Evolutionary conservation across 1,140 invertebrate species (phyloP).

Genomic region (Phocides pigmalion): DNA sequence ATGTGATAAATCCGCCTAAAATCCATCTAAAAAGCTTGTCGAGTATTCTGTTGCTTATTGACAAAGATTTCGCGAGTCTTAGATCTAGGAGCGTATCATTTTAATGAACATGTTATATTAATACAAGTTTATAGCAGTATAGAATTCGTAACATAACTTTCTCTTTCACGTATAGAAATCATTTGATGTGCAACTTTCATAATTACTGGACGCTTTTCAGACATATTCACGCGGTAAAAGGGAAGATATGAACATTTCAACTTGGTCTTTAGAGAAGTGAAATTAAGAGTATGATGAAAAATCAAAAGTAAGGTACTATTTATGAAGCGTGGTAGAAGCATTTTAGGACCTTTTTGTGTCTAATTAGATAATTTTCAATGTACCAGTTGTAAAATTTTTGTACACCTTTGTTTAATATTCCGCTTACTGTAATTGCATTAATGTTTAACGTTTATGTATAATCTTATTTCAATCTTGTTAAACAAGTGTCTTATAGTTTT

Average conservation of each 20-base stretch:
- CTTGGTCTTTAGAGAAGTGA: slow-evolving; percentile 11
- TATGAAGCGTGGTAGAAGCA: slow-evolving; percentile 12
- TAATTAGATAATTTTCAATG: no score
- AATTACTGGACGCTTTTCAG: slow-evolving; percentile 9
- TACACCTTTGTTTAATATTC: no score
- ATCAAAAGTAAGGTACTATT: background rate
- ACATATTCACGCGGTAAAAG: slow-evolving; percentile 1
- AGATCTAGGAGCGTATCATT: background rate
- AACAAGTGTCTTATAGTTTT: no score
- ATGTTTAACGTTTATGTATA: no score
- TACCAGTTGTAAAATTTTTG: no score
- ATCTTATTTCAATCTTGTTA: no score
- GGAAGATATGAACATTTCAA: slow-evolving; percentile 8
- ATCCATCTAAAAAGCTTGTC: no score
- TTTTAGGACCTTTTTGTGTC: no score
- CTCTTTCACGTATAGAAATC: slow-evolving; percentile 8
- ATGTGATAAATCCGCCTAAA: no score
- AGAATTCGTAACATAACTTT: slow-evolving; percentile 2
- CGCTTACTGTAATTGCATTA: no score
- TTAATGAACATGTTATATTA: slow-evolving; percentile 3
- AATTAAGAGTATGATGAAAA: slow-evolving; percentile 6
- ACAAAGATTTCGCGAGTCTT: no score
- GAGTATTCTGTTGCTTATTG: no score
- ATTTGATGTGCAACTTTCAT: slow-evolving; percentile 18
- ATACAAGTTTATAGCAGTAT: background rate